Conservation (phyloP, 2,888 invertebrate genomes). For the Acleris laterana region DNA sequence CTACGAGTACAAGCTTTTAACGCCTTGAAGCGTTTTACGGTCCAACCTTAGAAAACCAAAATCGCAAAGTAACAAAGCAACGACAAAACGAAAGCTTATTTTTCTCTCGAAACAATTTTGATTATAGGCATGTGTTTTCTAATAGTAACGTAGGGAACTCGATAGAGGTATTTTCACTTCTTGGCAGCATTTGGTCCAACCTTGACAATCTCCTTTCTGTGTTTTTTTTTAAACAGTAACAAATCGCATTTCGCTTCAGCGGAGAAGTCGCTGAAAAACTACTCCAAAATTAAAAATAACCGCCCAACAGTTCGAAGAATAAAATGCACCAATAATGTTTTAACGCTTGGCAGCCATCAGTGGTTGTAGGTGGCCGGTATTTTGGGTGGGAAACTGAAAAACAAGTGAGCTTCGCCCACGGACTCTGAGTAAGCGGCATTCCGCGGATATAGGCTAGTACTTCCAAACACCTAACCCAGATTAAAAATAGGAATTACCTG, state of each 20-base stretch:
- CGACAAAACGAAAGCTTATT: too few species aligned
- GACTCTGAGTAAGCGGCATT: conserved; percentile 52
- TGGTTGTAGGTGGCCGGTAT: conserved; percentile 69
- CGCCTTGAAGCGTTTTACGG: too few species aligned
- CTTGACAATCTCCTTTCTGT: not conserved
- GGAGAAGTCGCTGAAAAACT: not conserved
- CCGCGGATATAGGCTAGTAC: conserved; percentile 61
- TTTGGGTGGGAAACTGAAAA: conserved; percentile 63
- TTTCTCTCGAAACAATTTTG: too few species aligned
- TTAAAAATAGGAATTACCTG: conserved; percentile 45
- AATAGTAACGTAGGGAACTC: too few species aligned
- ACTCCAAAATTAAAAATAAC: conserved; percentile 4
- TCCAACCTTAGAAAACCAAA: too few species aligned
- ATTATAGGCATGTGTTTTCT: too few species aligned
- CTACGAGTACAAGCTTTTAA: too few species aligned
- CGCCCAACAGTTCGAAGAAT: conserved; percentile 1
- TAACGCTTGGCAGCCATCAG: conserved; percentile 53
- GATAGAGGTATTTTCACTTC: too few species aligned
- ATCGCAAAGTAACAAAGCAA: too few species aligned
- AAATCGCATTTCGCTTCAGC: not conserved
- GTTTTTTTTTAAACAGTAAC: not conserved
- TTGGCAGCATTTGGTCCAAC: not conserved
- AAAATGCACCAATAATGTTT: conserved; percentile 35
- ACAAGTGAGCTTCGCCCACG: conserved; percentile 60
- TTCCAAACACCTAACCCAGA: conserved; percentile 71